Conservation (phyloP, 2,888 invertebrate genomes). For the Onthophagus sagittarius region DNA sequence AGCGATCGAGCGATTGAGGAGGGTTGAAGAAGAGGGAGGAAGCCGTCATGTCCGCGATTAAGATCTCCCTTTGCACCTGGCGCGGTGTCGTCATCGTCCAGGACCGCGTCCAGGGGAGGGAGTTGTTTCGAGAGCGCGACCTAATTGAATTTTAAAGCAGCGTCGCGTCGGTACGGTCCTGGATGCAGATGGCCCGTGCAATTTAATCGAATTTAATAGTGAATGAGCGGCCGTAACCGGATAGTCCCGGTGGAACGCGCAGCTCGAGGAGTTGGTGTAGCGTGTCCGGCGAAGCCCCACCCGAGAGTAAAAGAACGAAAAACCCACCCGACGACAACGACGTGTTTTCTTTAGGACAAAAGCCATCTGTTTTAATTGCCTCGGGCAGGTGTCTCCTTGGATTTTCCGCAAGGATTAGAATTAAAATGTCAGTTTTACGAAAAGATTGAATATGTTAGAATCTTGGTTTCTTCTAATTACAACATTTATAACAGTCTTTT, state of each 20-base stretch:
- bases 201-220: slow-evolving; percentile 37
- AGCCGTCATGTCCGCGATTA: background rate
- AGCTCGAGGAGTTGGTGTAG: background rate
- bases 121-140: background rate
- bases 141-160: slow-evolving; percentile 3
- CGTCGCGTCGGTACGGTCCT: background rate
- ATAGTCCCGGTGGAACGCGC: slow-evolving; percentile 17
- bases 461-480: no score
- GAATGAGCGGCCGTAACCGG: slow-evolving; percentile 35
- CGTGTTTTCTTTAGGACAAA: background rate
- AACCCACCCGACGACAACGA: background rate
- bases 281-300: background rate
- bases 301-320: background rate
- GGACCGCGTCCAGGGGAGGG: background rate
- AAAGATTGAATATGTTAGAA: background rate
- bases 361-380: background rate
- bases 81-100: background rate
- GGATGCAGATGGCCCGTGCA: slow-evolving; percentile 25
- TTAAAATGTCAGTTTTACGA: background rate
- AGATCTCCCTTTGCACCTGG: background rate
- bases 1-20: background rate
- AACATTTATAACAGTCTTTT: no score
- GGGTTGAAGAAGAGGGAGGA: background rate
- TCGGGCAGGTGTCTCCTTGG: background rate
- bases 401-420: background rate